phyloP scores from a whole-genome alignment of 1,140 invertebrate genomes.

The Drosophila sproati region DNA sequence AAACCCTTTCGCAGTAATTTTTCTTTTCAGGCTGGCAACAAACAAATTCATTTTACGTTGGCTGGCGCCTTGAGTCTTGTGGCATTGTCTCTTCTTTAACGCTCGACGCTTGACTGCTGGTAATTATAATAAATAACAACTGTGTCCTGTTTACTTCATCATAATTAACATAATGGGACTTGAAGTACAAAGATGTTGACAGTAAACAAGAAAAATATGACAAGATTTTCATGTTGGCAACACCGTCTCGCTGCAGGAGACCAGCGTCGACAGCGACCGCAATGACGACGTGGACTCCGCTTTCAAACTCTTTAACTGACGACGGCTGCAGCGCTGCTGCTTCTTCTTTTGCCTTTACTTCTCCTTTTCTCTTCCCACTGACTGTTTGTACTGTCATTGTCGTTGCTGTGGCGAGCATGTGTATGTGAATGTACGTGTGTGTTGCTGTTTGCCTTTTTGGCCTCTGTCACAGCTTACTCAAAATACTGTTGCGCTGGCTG shows the following conservation, averaged over 20 bases:
- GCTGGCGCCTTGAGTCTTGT: constrained; percentile 44
- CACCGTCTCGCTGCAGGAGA: constrained; percentile 47
- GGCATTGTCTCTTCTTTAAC: constrained; percentile 31
- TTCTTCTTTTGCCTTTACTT: constrained; percentile 60
- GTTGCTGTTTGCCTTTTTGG: constrained; percentile 40
- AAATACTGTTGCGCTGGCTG: constrained; percentile 36
- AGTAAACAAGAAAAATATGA: constrained; percentile 83
- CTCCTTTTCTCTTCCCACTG: constrained; percentile 52
- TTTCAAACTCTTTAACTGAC: constrained; percentile 58
- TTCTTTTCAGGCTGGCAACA: constrained; percentile 57
- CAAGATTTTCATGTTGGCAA: constrained; percentile 79
- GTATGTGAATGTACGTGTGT: constrained; percentile 12
- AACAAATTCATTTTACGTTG: constrained; percentile 74
- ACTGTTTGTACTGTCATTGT: constrained; percentile 74
- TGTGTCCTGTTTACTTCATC: constrained; percentile 82
- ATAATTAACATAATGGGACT: constrained; percentile 83
- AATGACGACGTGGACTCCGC: constrained; percentile 3
- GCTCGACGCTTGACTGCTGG: constrained; percentile 68
- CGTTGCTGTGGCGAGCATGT: constrained; percentile 28
- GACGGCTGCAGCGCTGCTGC: constrained; percentile 16
- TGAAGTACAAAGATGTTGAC: constrained; percentile 83
- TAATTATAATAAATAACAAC: constrained; percentile 83
- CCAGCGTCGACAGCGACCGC: constrained; percentile 1
- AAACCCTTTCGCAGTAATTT: not conserved
- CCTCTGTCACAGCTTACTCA: constrained; percentile 26